phyloP scores from a whole-genome alignment of 2,797 vertebrate genomes.

The Sebastes vulpes region DNA sequence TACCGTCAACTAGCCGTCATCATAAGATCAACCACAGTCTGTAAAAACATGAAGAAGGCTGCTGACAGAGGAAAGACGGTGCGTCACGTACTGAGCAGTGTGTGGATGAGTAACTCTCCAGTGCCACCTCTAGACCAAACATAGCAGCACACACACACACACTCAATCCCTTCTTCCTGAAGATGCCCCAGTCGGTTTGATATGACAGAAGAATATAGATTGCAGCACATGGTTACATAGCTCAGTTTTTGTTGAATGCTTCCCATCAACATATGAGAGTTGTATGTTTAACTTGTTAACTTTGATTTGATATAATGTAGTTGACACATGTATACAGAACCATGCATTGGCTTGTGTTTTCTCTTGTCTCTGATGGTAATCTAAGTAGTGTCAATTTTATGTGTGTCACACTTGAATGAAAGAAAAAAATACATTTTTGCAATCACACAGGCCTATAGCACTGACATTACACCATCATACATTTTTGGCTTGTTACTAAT shows the following conservation, averaged over 20 bases:
- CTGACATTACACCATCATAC: background rate
- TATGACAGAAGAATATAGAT: background rate
- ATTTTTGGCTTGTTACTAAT: background rate
- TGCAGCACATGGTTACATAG: background rate
- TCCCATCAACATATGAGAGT: background rate
- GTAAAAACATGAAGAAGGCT: background rate
- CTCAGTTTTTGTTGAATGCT: background rate
- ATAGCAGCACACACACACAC: background rate
- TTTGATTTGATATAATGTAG: background rate
- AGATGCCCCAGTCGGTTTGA: background rate
- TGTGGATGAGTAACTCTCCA: constrained; percentile 10
- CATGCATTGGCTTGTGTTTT: background rate
- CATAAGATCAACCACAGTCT: background rate
- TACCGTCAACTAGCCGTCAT: background rate
- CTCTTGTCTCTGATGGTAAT: background rate
- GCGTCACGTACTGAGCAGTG: background rate
- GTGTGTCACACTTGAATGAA: background rate
- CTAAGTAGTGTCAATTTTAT: background rate
- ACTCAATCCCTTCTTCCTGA: too few relatives aligned
- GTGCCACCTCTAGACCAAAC: constrained; percentile 32
- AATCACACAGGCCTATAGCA: background rate
- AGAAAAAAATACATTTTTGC: background rate
- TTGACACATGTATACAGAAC: background rate
- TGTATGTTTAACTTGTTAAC: background rate
- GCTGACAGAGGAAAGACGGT: background rate